These are phyloP conservation scores for Gasterosteus nipponicus DNA, from an alignment of 2,113 vertebrate species.

Conservation along the genomic window DNA sequence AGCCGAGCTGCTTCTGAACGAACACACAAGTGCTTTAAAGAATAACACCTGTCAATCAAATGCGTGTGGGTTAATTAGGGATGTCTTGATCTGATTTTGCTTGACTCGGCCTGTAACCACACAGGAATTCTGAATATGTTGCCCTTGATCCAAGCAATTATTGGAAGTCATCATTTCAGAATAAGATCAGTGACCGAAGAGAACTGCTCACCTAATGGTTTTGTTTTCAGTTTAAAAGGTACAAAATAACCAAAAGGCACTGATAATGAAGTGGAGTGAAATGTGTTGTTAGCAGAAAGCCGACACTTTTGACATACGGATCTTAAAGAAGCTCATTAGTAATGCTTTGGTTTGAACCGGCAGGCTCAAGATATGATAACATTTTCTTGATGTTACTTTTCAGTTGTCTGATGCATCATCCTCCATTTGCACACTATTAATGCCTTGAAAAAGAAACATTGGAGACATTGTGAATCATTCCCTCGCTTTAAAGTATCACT, in stretches of 20 bases:
- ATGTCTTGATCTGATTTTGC: background rate
- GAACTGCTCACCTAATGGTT: background rate
- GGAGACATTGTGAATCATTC: slow-evolving; percentile 17
- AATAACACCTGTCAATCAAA: background rate
- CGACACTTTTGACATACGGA: background rate
- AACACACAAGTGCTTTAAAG: background rate
- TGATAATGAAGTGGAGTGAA: slow-evolving; percentile 1
- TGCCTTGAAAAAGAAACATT: slow-evolving; percentile 5
- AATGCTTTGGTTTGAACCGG: background rate
- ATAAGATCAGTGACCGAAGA: background rate
- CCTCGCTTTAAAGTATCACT: background rate
- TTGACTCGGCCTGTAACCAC: background rate
- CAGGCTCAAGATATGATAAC: background rate
- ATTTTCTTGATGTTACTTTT: slow-evolving; percentile 1
- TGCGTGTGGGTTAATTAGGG: background rate
- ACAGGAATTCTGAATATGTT: background rate
- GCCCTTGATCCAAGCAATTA: background rate
- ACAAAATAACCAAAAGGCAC: background rate
- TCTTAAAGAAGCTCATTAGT: background rate
- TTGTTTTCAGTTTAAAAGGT: background rate
- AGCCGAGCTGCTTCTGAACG: background rate
- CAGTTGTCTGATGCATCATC: slow-evolving; percentile 7
- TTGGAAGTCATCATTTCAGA: background rate
- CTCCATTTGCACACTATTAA: slow-evolving; percentile 16
- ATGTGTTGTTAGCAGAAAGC: slow-evolving; percentile 1